These are phyloP conservation scores for Spialia ferax DNA, from an alignment of 2,888 invertebrate species.

Conservation along the genomic window DNA sequence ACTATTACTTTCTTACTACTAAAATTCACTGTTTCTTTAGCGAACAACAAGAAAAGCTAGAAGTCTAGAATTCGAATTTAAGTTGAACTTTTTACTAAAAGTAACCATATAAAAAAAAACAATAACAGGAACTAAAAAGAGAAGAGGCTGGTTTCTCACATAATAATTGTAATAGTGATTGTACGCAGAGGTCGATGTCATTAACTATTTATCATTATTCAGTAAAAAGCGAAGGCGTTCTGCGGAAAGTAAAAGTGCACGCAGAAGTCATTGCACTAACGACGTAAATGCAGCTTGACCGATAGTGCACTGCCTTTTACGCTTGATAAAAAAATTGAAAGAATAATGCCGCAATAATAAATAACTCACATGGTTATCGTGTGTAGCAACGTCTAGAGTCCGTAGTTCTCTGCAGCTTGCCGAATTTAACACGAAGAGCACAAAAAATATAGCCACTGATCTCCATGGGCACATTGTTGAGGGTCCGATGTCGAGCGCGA, in stretches of 20 bases:
- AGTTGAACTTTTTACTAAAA: too few species aligned
- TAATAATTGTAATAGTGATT: background rate
- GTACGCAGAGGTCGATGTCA: slow-evolving; percentile 33
- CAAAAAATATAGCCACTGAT: slow-evolving; percentile 73
- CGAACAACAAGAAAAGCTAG: too few species aligned
- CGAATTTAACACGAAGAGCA: slow-evolving; percentile 64
- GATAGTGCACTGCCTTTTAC: slow-evolving; percentile 47
- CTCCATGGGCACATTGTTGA: slow-evolving; percentile 83
- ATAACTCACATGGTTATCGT: slow-evolving; percentile 76
- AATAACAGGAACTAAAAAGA: slow-evolving; percentile 14
- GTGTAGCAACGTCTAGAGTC: slow-evolving; percentile 58
- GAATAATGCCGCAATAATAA: slow-evolving; percentile 29
- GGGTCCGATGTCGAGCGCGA: slow-evolving; percentile 56
- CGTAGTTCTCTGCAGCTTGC: slow-evolving; percentile 65
- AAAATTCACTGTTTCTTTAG: too few species aligned
- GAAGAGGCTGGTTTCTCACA: slow-evolving; percentile 35
- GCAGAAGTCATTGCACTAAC: slow-evolving; percentile 67
- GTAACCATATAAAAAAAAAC: background rate
- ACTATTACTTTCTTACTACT: too few species aligned
- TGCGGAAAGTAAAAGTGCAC: slow-evolving; percentile 81
- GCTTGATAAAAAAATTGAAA: slow-evolving; percentile 40
- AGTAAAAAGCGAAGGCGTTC: slow-evolving; percentile 55
- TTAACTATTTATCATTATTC: slow-evolving; percentile 39
- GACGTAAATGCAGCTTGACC: slow-evolving; percentile 52
- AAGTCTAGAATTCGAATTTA: too few species aligned